Evolutionary conservation across 2,888 invertebrate species (phyloP), one percentile per base, ranked within the genome.

Genomic region (Protophormia terraenovae): DNA sequence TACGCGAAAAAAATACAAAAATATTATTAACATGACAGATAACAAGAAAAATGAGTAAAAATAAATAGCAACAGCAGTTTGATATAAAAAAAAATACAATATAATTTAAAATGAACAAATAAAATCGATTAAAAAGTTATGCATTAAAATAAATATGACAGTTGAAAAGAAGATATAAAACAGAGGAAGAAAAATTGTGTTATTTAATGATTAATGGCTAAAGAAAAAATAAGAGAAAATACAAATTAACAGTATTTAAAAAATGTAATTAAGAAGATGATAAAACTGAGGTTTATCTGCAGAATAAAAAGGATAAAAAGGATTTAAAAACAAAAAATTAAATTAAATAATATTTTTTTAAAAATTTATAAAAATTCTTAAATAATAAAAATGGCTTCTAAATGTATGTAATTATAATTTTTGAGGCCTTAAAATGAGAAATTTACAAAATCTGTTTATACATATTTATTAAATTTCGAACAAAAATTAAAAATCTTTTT

Each of bases 71-170:
- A 38, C 53, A 35, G 3, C 6, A 45, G n/a, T n/a, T n/a, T n/a
- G n/a, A n/a, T n/a, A 41, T 35, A 27, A 35, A 79, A 75, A 69
- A 12, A 67, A 22, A 53, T n/a, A 35, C 14, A 10, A 64, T 19
- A 55, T 16, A 62, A 84, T 47, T 69, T 19, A 29, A 64, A 45
- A 38, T 60, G 47, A 67, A 62, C 69, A 80, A 80, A 75, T 35
- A 75, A 81, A 81, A 75, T 75, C 75, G 75, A 81, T 81, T 60
- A 81, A 81, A 80, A 72, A 80, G 8, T 55, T 72, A 58, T 60
- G 14, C 8, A 10, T 72, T 78, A 32, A 50, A 50, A 47, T 64
- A n/a, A 71, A 35, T 53, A 78, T 78, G 64, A 78, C 77, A 71
- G 45, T 35, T 41, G 66, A 60, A 2, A 47, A 10, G 12, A 71